Evolutionary conservation across 2,797 vertebrate genomes (phyloP).

Genomic region (Pseudochirops corinnae): DNA sequence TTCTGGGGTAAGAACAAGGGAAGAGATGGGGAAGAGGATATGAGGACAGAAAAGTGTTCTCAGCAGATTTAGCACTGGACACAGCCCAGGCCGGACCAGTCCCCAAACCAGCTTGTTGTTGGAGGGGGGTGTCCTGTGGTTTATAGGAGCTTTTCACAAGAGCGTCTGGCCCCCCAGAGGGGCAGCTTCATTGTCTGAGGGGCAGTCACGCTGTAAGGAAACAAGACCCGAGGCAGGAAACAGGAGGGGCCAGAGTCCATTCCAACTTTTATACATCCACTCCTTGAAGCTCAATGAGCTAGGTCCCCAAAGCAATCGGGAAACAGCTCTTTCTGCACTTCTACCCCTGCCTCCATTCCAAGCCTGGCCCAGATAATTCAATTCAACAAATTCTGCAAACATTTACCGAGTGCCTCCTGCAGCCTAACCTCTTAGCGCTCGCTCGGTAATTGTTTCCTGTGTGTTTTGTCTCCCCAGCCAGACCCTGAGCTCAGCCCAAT

Average conservation of each 20-base stretch:
- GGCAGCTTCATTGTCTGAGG: not conserved
- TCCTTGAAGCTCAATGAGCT: not conserved
- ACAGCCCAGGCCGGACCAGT: not conserved
- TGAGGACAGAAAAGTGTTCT: not conserved
- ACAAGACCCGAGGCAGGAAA: constrained; percentile 5
- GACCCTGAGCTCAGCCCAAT: not conserved
- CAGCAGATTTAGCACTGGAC: not conserved
- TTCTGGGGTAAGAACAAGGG: not conserved
- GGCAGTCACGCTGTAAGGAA: not conserved
- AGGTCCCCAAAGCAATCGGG: not conserved
- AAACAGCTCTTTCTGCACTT: not conserved
- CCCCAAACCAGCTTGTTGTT: not conserved
- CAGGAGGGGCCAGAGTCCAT: not conserved
- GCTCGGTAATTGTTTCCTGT: not conserved
- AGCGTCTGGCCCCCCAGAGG: not conserved
- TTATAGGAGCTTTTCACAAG: not conserved
- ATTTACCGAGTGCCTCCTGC: not conserved
- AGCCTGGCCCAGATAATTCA: not conserved
- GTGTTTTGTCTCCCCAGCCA: not conserved
- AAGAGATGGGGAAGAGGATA: not conserved
- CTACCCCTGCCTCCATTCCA: not conserved
- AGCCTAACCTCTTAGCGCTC: not conserved
- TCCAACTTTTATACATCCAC: not conserved
- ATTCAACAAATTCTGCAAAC: constrained; percentile 11
- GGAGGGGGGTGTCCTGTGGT: not conserved